These are phyloP conservation scores for Cavia aperea DNA, from an alignment of 2,113 vertebrate genomes.

Conservation along the genomic window DNA sequence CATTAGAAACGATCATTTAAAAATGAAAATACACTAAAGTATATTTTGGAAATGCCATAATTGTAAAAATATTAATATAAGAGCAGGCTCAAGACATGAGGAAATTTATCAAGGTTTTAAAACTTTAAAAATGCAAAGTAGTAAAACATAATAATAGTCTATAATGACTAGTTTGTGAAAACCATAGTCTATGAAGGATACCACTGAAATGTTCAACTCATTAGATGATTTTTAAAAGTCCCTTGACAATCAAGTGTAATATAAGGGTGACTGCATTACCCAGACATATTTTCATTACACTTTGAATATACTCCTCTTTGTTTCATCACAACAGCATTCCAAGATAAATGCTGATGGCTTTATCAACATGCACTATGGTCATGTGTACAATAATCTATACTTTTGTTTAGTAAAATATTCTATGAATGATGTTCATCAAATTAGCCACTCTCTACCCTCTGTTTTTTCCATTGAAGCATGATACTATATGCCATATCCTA, in stretches of 20 bases:
- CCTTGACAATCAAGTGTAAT: not conserved
- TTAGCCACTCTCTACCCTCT: not conserved
- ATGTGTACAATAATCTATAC: not conserved
- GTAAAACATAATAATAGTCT: not conserved
- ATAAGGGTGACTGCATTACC: not conserved
- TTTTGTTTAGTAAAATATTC: not conserved
- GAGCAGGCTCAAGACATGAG: not conserved
- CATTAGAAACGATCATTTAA: not conserved
- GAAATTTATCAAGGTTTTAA: not conserved
- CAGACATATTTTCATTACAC: not conserved
- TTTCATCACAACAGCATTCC: constrained; percentile 67
- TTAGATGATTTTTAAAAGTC: not conserved
- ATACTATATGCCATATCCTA: no score
- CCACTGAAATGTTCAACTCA: not conserved
- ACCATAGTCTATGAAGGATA: not conserved
- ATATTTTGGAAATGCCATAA: not conserved
- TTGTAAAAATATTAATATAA: not conserved
- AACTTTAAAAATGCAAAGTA: not conserved
- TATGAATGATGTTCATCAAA: not conserved
- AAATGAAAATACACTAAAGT: not conserved
- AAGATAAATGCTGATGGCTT: constrained; percentile 56
- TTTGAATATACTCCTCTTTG: not conserved
- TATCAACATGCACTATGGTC: not conserved
- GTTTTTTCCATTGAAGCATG: not conserved
- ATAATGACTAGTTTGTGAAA: not conserved